Evolutionary conservation across 2,113 vertebrate species (phyloP), one percentile per base, ranked within the genome.

Genomic region (Ceyx margarethae): DNA sequence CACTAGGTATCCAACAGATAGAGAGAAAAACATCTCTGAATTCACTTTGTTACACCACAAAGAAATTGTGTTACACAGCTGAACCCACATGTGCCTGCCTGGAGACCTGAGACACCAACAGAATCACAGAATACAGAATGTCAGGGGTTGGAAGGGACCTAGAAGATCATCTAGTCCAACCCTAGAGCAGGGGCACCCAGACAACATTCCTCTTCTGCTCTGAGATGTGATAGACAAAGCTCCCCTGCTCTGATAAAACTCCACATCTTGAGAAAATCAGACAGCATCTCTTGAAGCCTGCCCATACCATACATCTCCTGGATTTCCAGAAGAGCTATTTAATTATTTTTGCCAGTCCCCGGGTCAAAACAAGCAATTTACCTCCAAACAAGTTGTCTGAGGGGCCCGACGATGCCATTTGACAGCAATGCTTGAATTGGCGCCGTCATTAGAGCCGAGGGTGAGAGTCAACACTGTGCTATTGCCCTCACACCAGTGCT

Each of bases 1-100:
- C 1, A 1, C 31, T 15, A 50, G 22, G 28, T 66, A 33, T 48
- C 58, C 69, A 10, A 2, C 0, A 0, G 37, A 9, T 3, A 1
- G 29, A 16, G n/a, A 13, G 56, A 9, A 69, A 48, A 50, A 18
- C 28, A 5, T 8, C 35, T 35, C 51, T 13, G 29, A 11, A 13
- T 31, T 64, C 61, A 10, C 60, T 3, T 19, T 16, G 1, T 6
- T 8, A 10, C 4, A 10, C 4, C 33, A 23, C 15, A 43, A 7
- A 10, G 17, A 43, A 11, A 7, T 37, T 35, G 35, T 35, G 35
- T 35, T 35, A 35, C 35, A 35, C n/a, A 22, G 51, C 54, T 28
- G 53, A 40, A 28, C 42, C 31, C 31, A 14, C 0, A 4, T 18
- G 26, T 40, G 62, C 28, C 3, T 0, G 28, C 10, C 75, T 7